phyloP scores from a whole-genome alignment of 2,113 vertebrate genomes.

The Sturnira hondurensis region DNA sequence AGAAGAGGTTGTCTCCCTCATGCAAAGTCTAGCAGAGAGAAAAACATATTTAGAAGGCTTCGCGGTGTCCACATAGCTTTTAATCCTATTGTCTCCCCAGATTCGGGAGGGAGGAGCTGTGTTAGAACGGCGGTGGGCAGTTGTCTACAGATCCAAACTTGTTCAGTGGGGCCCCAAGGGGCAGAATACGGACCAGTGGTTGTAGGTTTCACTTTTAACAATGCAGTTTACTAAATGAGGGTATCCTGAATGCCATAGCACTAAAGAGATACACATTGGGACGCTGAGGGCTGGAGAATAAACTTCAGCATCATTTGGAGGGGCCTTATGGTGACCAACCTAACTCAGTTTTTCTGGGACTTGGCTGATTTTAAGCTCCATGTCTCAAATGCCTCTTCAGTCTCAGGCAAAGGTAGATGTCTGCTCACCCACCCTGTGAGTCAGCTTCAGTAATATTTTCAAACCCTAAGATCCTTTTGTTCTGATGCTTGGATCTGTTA shows the following conservation, averaged over 20 bases:
- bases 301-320: background rate
- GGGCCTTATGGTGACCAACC: background rate
- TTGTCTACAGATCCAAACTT: background rate
- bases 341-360: background rate
- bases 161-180: background rate
- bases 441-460: background rate
- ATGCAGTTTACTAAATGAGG: conserved; percentile 13
- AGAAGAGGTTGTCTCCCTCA: background rate
- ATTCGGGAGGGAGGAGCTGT: background rate
- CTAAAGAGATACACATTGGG: background rate
- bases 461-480: background rate
- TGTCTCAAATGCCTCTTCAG: background rate
- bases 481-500: background rate
- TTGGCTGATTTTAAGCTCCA: background rate
- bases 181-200: background rate
- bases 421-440: background rate
- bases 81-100: background rate
- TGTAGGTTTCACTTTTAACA: background rate
- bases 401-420: background rate
- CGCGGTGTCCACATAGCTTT: background rate
- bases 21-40: background rate
- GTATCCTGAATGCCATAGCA: background rate
- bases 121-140: background rate
- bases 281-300: background rate
- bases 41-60: background rate